These are phyloP conservation scores for Microchirus variegatus DNA, from an alignment of 2,797 vertebrate species.

Conservation along the genomic window DNA sequence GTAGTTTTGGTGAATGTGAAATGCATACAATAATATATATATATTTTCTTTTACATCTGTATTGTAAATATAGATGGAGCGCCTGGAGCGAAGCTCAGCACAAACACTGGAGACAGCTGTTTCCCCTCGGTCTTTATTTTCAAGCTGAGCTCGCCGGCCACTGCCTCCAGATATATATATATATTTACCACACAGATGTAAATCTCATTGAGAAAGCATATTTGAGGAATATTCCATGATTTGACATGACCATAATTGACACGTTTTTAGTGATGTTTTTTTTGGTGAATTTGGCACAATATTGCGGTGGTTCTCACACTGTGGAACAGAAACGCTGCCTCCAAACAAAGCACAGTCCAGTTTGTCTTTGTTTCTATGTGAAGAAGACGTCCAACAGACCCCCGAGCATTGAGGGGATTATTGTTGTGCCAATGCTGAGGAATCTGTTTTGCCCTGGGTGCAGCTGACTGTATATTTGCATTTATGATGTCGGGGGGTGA, in stretches of 20 bases:
- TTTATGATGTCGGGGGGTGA: conserved; percentile 53
- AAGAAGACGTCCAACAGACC: conserved; percentile 22
- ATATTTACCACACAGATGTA: neutral
- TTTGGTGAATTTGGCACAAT: no score
- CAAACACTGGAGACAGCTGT: neutral
- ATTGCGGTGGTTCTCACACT: neutral
- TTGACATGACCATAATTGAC: no score
- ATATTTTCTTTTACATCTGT: neutral
- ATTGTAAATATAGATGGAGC: no score
- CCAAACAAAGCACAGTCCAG: conserved; percentile 40
- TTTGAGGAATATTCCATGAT: neutral
- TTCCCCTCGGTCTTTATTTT: conserved; percentile 3
- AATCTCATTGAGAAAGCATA: neutral
- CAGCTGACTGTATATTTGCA: conserved; percentile 63
- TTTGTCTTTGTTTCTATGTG: conserved; percentile 26
- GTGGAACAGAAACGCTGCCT: conserved; percentile 17
- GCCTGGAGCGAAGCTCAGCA: no score
- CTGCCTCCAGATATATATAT: neutral
- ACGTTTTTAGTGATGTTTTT: no score
- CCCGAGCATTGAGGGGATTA: conserved; percentile 15
- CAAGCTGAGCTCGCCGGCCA: conserved; percentile 15
- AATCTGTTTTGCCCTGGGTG: conserved; percentile 49
- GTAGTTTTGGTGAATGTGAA: neutral
- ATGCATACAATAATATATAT: neutral
- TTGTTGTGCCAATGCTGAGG: conserved; percentile 34